Percentiles rank a stretch among this genome's conserved stretches.
phyloP scores from a whole-genome alignment of 2,797 vertebrate species.

The Dermochelys coriacea region DNA sequence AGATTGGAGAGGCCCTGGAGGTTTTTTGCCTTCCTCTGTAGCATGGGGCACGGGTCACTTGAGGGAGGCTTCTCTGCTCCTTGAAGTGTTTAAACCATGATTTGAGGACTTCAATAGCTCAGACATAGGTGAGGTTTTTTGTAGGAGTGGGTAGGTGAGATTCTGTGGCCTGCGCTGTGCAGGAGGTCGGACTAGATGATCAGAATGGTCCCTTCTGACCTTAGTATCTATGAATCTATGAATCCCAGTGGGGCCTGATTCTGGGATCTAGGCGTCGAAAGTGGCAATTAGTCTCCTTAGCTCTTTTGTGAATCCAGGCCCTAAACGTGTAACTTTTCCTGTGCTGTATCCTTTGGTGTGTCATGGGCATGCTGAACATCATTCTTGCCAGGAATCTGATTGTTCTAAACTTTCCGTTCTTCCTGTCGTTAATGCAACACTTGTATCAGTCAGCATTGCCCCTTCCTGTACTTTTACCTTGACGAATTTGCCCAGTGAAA shows the following conservation, averaged over 20 bases:
- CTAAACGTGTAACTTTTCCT: background rate
- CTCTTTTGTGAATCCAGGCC: background rate
- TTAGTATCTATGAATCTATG: too few species aligned
- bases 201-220: too few species aligned
- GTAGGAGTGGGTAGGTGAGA: too few species aligned
- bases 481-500: background rate
- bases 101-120: too few species aligned
- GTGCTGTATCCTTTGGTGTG: background rate
- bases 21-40: too few species aligned
- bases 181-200: too few species aligned
- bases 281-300: background rate
- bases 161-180: too few species aligned
- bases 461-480: background rate
- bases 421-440: background rate
- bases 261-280: background rate
- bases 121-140: too few species aligned
- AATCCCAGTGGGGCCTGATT: background rate
- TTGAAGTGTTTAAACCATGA: too few species aligned
- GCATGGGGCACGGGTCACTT: too few species aligned
- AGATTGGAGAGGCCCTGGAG: too few species aligned
- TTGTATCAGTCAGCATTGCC: background rate
- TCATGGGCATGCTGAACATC: background rate
- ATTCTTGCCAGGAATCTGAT: background rate
- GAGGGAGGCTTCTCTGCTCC: too few species aligned
- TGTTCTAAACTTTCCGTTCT: background rate